Evolutionary conservation across 2,113 vertebrate species (phyloP).

Genomic region (Misgurnus anguillicaudatus): DNA sequence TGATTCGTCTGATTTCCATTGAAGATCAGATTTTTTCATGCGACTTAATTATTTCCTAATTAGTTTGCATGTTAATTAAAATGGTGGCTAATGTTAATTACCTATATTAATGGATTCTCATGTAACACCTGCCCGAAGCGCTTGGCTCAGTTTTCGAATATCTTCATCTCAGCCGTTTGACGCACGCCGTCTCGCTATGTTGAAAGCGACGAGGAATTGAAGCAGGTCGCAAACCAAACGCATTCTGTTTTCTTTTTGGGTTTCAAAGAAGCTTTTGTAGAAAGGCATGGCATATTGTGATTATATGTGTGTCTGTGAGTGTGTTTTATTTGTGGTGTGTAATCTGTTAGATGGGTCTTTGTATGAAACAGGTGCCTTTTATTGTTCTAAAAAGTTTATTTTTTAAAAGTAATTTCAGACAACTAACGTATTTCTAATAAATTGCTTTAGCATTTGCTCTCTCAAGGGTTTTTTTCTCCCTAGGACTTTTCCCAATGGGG

Average conservation of each 20-base stretch:
- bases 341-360: background rate
- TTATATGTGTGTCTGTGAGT: constrained; percentile 12
- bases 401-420: background rate
- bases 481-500: too few species aligned
- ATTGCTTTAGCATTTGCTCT: too few species aligned
- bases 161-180: constrained; percentile 86
- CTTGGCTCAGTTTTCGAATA: constrained; percentile 93
- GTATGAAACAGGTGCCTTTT: background rate
- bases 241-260: constrained; percentile 38
- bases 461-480: too few species aligned
- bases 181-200: constrained; percentile 48
- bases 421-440: background rate
- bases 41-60: constrained; percentile 95
- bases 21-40: constrained; percentile 89
- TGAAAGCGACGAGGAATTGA: constrained; percentile 54
- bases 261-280: constrained; percentile 37
- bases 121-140: constrained; percentile 94
- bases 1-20: constrained; percentile 65
- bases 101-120: constrained; percentile 96
- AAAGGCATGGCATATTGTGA: background rate
- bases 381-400: background rate
- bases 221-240: constrained; percentile 39
- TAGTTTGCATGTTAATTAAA: constrained; percentile 98
- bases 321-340: background rate
- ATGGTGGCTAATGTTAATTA: constrained; percentile 97